Conservation (phyloP, 2,797 vertebrate species). For the Hydrolagus colliei region DNA sequence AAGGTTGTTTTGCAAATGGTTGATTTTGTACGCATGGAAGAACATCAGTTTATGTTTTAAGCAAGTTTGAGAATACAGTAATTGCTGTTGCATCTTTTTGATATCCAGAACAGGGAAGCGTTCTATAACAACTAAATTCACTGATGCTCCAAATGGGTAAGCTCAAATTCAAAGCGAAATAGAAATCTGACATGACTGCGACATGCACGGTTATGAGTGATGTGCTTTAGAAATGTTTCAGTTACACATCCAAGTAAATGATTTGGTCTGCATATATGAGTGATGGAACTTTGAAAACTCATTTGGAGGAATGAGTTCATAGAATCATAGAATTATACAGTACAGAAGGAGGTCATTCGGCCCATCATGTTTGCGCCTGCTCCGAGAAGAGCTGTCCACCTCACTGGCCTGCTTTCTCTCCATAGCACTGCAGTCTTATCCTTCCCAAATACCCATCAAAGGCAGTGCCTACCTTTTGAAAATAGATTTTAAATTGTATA, state of each 20-base stretch:
- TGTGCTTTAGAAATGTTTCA: slow-evolving; percentile 10
- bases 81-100: too few species aligned
- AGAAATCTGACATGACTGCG: not conserved
- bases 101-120: too few species aligned
- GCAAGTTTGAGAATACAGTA: not conserved
- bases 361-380: too few species aligned
- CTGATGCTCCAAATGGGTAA: not conserved
- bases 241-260: slow-evolving; percentile 24
- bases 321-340: too few species aligned
- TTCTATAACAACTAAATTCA: too few species aligned
- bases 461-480: too few species aligned
- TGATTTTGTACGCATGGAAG: not conserved
- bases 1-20: not conserved
- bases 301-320: not conserved
- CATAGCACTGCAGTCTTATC: too few species aligned
- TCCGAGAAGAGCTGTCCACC: too few species aligned
- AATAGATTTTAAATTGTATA: too few species aligned
- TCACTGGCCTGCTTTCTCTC: too few species aligned
- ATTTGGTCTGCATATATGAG: slow-evolving; percentile 3
- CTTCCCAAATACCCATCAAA: too few species aligned
- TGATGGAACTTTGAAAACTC: slow-evolving; percentile 28
- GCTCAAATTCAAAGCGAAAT: not conserved
- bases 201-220: not conserved
- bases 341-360: too few species aligned
- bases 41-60: not conserved